phyloP scores from a whole-genome alignment of 2,888 invertebrate species.

The Drosophila crucigera region DNA sequence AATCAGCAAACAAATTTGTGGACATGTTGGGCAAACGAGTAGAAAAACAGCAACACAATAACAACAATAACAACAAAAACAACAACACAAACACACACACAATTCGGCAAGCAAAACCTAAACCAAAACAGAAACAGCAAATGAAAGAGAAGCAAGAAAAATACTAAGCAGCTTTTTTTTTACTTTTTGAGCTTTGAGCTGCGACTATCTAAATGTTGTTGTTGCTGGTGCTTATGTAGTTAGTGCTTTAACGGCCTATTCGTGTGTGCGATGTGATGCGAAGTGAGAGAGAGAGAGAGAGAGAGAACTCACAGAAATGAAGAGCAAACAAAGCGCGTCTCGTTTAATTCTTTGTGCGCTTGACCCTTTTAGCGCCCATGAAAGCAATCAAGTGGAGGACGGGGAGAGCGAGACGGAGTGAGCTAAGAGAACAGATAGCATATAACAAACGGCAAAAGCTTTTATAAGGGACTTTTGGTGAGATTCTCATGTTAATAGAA shows the following conservation, averaged over 20 bases:
- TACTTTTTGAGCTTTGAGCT: conserved; percentile 25
- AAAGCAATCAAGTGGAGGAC: conserved; percentile 4
- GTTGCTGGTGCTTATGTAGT: conserved; percentile 16
- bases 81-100: conserved; percentile 6
- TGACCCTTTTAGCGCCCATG: conserved; percentile 41
- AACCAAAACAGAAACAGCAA: conserved; percentile 24
- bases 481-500: neutral
- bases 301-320: conserved; percentile 12
- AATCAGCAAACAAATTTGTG: conserved; percentile 66
- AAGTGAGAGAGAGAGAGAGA: too few relatives aligned
- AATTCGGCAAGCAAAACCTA: conserved; percentile 16
- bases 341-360: conserved; percentile 27
- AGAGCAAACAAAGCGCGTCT: conserved; percentile 23
- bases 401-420: neutral
- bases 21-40: conserved; percentile 55
- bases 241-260: conserved; percentile 16
- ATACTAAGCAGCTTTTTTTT: conserved; percentile 44
- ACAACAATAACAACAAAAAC: conserved; percentile 12
- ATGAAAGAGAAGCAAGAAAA: conserved; percentile 34
- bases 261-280: neutral
- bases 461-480: conserved; percentile 5
- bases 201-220: conserved; percentile 47
- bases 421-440: neutral
- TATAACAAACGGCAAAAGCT: neutral
- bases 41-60: conserved; percentile 28